These are phyloP conservation scores for Brachionus rotundiformis DNA, from an alignment of 1,140 invertebrate genomes.

Conservation along the genomic window DNA sequence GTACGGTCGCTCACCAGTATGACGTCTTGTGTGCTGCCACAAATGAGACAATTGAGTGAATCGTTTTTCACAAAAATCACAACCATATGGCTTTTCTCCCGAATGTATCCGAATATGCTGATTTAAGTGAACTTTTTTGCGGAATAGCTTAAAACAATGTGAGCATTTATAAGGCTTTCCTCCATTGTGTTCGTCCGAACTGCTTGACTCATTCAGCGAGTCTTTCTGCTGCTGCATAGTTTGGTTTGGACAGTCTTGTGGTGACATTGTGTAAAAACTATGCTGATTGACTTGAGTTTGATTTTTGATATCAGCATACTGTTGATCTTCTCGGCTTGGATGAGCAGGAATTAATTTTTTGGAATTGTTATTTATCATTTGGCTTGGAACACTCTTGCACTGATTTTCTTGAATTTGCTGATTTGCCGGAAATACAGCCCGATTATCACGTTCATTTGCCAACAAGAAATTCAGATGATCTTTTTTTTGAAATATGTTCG, in stretches of 20 bases:
- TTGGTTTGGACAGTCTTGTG: not conserved
- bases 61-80: slow-evolving; percentile 85
- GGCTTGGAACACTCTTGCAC: not conserved
- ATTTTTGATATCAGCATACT: slow-evolving; percentile 1
- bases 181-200: slow-evolving; percentile 52
- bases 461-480: not conserved
- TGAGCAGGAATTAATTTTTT: not conserved
- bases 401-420: not conserved
- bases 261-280: not conserved
- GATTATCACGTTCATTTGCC: not conserved
- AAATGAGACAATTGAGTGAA: slow-evolving; percentile 89
- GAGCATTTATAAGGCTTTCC: slow-evolving; percentile 61
- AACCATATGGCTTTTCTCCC: slow-evolving; percentile 63
- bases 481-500: slow-evolving; percentile 31
- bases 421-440: not conserved
- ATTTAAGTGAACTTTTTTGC: slow-evolving; percentile 59
- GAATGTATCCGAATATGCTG: slow-evolving; percentile 56
- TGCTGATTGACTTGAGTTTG: not conserved
- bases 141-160: slow-evolving; percentile 62
- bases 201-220: not conserved
- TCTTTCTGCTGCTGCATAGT: not conserved
- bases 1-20: slow-evolving; percentile 67
- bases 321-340: not conserved
- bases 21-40: slow-evolving; percentile 77
- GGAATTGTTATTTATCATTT: not conserved